Base-by-base conservation (phyloP, 1,140 invertebrate genomes). In the Drosophila pallidifrons region DNA sequence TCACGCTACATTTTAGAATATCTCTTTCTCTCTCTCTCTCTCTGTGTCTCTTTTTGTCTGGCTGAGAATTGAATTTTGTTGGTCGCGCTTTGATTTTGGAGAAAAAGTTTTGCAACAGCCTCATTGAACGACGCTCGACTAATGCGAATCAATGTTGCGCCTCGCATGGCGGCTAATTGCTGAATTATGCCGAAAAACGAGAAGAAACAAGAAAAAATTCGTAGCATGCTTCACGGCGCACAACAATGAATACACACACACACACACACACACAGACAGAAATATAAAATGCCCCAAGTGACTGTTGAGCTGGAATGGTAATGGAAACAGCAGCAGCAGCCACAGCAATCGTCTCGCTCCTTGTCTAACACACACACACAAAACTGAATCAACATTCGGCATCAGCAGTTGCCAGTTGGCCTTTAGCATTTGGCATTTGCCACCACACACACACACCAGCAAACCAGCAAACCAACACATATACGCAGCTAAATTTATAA, bases 131-230 rank as follows among this genome's bases (percentile, higher is more conserved):
- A 20, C 25, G 20, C 41, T 68, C 43, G 55, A 3, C 63, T 67
- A 82, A 82, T 82, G 65, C 52, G 72, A 69, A 76, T 76, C 75
- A 79, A 87, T 79, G 64, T 47, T 25, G 54, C 54, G 63, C 47
- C 70, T 70, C 46, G 46, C 61, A 57, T 74, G 15, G 20, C 52
- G 60, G 79, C 79, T 87, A 88, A 87, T 87, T 87, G 82, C 70
- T 75, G 71, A 88, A 79, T 79, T 88, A 88, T 77, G 82, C 72
- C 71, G 63, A 61, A 16, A 30, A 46, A 54, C 35, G 47, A 15
- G 51, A 55, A 38, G 20, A 25, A 20, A 25, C 41, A 46, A 76
- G 43, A 54, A 45, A 45, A 25, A 55, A 45, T 15, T 25, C 47
- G 47, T 52, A 16, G 57, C 49, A 68, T 61, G 71, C 71, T 70